Evolutionary conservation across 2,113 vertebrate genomes (phyloP), one percentile per base, ranked within the genome.

Genomic region (Hemichromis elongatus): DNA sequence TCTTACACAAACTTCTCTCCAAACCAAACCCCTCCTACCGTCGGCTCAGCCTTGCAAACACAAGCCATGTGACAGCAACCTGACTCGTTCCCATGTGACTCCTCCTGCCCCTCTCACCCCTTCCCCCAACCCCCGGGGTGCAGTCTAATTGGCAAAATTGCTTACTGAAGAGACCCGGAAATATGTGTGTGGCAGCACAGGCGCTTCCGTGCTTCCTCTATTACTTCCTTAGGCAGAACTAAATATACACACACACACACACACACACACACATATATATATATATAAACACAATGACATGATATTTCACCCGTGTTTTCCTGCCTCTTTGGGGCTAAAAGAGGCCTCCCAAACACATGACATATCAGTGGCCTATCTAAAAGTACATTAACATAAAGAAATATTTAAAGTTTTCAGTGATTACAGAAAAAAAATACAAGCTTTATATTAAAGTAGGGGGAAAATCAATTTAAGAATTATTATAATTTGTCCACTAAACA

Each of bases 51-150:
- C 80, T 83, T 19, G 87, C 89, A 95, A 95, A 95, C 95, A 94
- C 77, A 57, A 92, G 90, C 93, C 96, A 96, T 96, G 95, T 96
- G 96, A 96, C 94, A 75, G 35, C 83, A 91, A 93, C 92, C 92
- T 96, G 96, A 96, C 94, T 86, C 50, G 19, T 28, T 35, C 82
- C 91, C 95, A 96, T 95, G 95, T 96, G 95, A 96, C 95, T 52
- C 16, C 5, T 37, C 16, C 5, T 37, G 7, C 68, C 77, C 47
- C 56, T 13, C 55, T 8, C 55, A 24, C 54, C 21, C 21, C 30
- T 13, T 9, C n/a, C 21, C 21, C 2, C 61, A 2, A 9, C 33
- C 28, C 19, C 21, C 19, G 24, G 42, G 40, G 14, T 28, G 68
- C 3, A 3, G 42, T 19, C 26, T 9, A 19, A 47, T 28, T 7